Base-by-base conservation (phyloP, 2,888 invertebrate species). In the Netelia fuscicornis region DNA sequence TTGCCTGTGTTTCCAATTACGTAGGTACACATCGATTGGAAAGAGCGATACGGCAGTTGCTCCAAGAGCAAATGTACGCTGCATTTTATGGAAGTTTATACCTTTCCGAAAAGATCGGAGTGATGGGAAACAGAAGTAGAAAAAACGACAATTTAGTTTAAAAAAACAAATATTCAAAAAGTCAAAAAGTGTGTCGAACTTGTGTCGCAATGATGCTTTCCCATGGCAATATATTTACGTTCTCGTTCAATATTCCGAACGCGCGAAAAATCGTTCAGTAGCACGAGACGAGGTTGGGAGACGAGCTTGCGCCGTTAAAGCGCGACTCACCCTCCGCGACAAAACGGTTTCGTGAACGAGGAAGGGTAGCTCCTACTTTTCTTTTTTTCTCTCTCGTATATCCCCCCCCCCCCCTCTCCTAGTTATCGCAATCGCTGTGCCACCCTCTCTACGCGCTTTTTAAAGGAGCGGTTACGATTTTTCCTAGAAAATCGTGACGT, bases 131-230 rank as follows among this genome's bases (percentile, higher is more conserved):
- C 23, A 54, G 30, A 6, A 9, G 11, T 13, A 48, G 9, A 25
- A 60, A 48, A 11, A 48, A 62, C 1, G 20, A 48, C n/a, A 23
- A 48, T 54, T 8, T n/a, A 42, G 23, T 20, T 42, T n/a, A 30
- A 56, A 44, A n/a, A 60, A 74, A 67, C 25, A n/a, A n/a, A 52
- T 48, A 37, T 60, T 58, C 72, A 72, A 72, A 71, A 30, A n/a
- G 52, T 81, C 17, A 65, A 68, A 74, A 68, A 74, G 44, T 74
- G 25, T 79, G 71, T 80, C 71, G 72, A 80, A 37, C 71, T 20
- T 62, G 60, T 72, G 42, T 30, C 23, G n/a, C 42, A 20, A 44
- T 67, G 58, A 30, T 64, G 52, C 56, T 17, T 54, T 6, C 44
- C 20, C 2, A 6, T 23, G 17, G 58, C 44, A 30, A 65, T 17